These are phyloP conservation scores for Pseudochirops corinnae DNA, from an alignment of 2,797 vertebrate genomes.

Conservation along the genomic window DNA sequence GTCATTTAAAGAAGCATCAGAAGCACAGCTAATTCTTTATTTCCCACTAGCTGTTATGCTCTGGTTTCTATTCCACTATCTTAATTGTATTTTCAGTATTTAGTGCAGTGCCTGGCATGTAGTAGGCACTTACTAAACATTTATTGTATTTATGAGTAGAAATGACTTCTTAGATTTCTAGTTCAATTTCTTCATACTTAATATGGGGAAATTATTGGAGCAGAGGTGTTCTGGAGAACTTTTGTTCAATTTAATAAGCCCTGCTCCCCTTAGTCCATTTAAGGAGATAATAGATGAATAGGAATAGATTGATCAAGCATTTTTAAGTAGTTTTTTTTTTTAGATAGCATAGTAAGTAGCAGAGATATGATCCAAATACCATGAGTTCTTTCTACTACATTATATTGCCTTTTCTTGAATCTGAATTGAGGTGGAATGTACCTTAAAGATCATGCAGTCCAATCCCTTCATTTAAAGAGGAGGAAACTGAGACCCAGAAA, in stretches of 20 bases:
- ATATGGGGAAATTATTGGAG: background rate
- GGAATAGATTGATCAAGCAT: background rate
- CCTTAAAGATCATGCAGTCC: background rate
- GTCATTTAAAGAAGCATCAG: background rate
- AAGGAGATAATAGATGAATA: background rate
- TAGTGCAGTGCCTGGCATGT: background rate
- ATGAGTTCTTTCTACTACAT: background rate
- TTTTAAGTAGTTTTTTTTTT: background rate
- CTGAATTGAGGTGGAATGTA: background rate
- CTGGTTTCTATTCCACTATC: background rate
- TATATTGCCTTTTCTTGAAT: background rate
- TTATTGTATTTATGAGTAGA: background rate
- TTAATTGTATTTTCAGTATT: background rate
- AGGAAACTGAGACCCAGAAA: background rate
- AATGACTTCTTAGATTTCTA: background rate
- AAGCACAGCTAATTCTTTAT: background rate
- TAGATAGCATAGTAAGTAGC: background rate
- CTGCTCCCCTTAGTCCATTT: background rate
- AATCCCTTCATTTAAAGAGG: background rate
- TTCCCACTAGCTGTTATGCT: background rate
- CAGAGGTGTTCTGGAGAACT: background rate
- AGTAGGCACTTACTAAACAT: background rate
- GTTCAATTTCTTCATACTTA: background rate
- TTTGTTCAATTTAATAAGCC: background rate
- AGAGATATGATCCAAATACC: background rate